Evolutionary conservation across 2,888 invertebrate species (phyloP).

Genomic region (Polyploca ridens): DNA sequence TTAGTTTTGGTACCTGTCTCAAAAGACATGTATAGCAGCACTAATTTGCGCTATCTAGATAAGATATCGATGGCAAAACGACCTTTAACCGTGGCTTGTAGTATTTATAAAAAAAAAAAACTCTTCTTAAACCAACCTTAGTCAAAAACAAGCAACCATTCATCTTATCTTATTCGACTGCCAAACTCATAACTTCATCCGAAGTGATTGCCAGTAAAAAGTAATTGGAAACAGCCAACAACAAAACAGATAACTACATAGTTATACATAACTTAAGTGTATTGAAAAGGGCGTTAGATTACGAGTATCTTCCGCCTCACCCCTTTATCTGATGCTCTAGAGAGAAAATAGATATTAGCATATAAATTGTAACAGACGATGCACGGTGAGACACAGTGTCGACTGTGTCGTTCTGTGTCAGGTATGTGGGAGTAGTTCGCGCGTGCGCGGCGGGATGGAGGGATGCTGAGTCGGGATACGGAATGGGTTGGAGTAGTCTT

Average conservation of each 20-base stretch:
- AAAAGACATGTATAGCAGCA: too few species aligned
- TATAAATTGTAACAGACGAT: not conserved
- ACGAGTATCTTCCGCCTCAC: constrained; percentile 1
- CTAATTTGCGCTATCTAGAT: too few species aligned
- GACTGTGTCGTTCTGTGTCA: constrained; percentile 10
- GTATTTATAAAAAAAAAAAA: too few species aligned
- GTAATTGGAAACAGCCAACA: not conserved
- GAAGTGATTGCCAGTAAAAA: not conserved
- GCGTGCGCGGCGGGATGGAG: constrained; percentile 55
- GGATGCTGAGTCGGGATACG: constrained; percentile 55
- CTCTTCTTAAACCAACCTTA: too few species aligned
- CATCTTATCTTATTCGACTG: not conserved
- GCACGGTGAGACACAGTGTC: constrained; percentile 5
- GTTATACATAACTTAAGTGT: not conserved
- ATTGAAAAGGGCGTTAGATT: not conserved
- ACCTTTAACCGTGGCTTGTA: too few species aligned
- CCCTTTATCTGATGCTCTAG: constrained; percentile 4
- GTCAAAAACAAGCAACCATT: not conserved
- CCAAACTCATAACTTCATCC: not conserved
- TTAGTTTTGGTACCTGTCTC: too few species aligned
- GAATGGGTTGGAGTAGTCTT: constrained; percentile 45
- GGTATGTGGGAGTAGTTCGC: constrained; percentile 28
- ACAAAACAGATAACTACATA: not conserved
- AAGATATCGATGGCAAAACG: too few species aligned
- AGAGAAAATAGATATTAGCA: constrained; percentile 8